These are phyloP conservation scores for Archilochus colubris DNA, from an alignment of 2,113 vertebrate genomes.

Conservation along the genomic window DNA sequence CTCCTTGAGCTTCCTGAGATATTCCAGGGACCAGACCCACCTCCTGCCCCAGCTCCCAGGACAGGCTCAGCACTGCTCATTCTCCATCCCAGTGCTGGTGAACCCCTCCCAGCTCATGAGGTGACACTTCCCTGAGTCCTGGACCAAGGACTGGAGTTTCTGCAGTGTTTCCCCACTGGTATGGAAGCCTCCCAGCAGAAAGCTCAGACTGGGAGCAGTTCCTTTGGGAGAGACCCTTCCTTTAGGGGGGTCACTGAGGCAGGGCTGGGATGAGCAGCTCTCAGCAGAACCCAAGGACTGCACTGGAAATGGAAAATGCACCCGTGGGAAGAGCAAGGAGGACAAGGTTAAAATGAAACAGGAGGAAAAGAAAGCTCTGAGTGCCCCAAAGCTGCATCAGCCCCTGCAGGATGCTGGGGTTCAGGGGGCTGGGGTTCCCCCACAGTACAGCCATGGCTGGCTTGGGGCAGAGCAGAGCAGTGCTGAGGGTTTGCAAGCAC, in stretches of 20 bases:
- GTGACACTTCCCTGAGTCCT: neutral
- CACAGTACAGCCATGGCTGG: neutral
- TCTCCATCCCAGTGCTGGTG: neutral
- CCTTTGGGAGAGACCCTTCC: neutral
- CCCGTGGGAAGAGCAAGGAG: neutral
- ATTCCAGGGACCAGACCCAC: neutral
- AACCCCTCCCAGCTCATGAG: accelerated
- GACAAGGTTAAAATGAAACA: neutral
- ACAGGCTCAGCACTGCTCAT: neutral
- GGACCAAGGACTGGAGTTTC: neutral
- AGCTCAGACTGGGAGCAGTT: neutral
- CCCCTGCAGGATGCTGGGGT: neutral
- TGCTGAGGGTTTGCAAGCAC: neutral
- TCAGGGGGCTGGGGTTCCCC: accelerated
- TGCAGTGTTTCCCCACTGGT: neutral
- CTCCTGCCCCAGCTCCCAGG: neutral
- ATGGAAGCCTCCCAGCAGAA: neutral
- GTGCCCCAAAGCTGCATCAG: neutral
- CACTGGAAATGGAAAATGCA: neutral
- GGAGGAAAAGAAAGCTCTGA: neutral
- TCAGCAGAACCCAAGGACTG: neutral
- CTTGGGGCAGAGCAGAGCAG: accelerated
- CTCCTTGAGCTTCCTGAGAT: neutral
- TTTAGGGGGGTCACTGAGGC: neutral
- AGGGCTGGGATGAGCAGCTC: neutral